Evolutionary conservation across 2,113 vertebrate species (phyloP).

Genomic region (Phrynocephalus versicolor): DNA sequence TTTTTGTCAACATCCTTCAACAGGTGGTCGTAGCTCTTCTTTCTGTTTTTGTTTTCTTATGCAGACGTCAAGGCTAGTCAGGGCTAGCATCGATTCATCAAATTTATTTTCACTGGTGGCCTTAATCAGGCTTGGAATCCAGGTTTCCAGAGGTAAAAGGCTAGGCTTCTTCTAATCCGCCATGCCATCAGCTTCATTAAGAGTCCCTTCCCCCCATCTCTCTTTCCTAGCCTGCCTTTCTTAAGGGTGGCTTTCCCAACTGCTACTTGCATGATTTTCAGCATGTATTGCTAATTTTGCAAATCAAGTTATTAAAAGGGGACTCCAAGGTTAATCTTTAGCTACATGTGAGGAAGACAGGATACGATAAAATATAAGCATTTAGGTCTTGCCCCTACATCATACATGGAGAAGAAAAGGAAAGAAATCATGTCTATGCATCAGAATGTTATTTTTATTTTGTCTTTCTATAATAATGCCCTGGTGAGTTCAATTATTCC

Average conservation of each 20-base stretch:
- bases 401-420: neutral
- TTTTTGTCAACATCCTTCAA: neutral
- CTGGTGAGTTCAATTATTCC: conserved; percentile 6
- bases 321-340: conserved; percentile 15
- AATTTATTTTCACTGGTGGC: conserved; percentile 10
- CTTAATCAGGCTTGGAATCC: conserved; percentile 30
- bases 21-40: conserved; percentile 1
- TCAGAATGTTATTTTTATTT: conserved; percentile 1
- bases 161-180: neutral
- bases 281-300: conserved; percentile 21
- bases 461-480: neutral
- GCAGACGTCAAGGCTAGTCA: conserved; percentile 6
- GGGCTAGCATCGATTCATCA: neutral
- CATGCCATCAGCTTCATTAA: neutral
- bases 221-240: neutral
- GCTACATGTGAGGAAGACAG: conserved; percentile 6
- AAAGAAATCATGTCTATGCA: neutral
- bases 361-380: neutral
- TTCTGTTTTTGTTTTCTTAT: conserved; percentile 11
- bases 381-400: neutral
- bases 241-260: neutral
- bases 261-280: neutral
- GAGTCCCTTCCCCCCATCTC: neutral
- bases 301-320: conserved; percentile 5
- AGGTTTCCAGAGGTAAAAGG: conserved; percentile 28